phyloP scores from a whole-genome alignment of 2,888 invertebrate genomes.

The Thymelicus acteon region DNA sequence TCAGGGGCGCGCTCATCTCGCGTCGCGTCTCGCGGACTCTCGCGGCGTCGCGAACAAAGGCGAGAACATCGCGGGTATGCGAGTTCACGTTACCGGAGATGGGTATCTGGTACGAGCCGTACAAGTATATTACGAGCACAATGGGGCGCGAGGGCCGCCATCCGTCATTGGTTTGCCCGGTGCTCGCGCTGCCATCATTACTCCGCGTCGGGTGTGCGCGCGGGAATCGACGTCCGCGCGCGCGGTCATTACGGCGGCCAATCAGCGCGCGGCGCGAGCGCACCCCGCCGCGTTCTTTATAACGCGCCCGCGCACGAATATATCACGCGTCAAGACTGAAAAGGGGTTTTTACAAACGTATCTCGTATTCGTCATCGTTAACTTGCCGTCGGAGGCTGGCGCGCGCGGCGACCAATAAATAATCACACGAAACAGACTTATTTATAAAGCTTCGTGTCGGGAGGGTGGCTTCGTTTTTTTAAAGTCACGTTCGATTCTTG shows the following conservation, averaged over 20 bases:
- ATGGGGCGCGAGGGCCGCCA: slow-evolving; percentile 78
- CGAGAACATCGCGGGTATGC: slow-evolving; percentile 27
- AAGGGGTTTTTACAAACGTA: slow-evolving; percentile 78
- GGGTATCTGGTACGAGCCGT: slow-evolving; percentile 42
- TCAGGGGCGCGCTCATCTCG: slow-evolving; percentile 39
- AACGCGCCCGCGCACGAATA: slow-evolving; percentile 72
- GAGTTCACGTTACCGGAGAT: slow-evolving; percentile 40
- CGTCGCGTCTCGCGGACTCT: slow-evolving; percentile 20
- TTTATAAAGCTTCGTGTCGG: slow-evolving; percentile 67
- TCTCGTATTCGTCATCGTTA: slow-evolving; percentile 84
- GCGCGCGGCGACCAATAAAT: slow-evolving; percentile 71
- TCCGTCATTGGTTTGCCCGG: slow-evolving; percentile 78
- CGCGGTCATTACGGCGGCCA: slow-evolving; percentile 72
- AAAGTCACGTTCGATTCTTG: slow-evolving; percentile 62
- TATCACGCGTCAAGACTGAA: slow-evolving; percentile 78
- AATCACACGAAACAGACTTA: slow-evolving; percentile 72
- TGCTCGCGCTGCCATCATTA: slow-evolving; percentile 69
- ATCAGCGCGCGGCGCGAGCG: slow-evolving; percentile 71
- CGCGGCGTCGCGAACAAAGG: slow-evolving; percentile 23
- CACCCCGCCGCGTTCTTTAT: slow-evolving; percentile 81
- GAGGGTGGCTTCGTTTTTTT: slow-evolving; percentile 56
- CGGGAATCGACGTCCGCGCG: slow-evolving; percentile 65
- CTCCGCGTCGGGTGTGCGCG: slow-evolving; percentile 64
- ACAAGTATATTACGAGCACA: slow-evolving; percentile 53
- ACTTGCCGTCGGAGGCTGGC: slow-evolving; percentile 57